Conservation (phyloP, 2,888 invertebrate species). For the Lordiphosa andalusiaca region DNA sequence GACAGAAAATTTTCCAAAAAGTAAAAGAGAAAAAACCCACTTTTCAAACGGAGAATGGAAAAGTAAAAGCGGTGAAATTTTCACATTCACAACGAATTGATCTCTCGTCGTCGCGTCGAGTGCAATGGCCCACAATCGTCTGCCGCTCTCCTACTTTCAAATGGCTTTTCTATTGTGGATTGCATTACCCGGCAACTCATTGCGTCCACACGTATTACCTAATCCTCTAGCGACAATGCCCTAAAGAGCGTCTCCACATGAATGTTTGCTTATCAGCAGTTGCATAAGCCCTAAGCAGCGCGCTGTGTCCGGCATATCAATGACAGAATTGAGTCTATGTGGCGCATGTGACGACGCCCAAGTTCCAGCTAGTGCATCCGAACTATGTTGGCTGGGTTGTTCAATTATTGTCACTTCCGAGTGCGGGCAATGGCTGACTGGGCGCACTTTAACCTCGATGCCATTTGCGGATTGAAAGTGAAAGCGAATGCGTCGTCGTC, state of each 20-base stretch:
- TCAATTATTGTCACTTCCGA: slow-evolving; percentile 68
- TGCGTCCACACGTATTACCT: slow-evolving; percentile 44
- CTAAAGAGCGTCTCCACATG: slow-evolving; percentile 3
- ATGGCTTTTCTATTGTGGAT: slow-evolving; percentile 37
- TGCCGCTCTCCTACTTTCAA: slow-evolving; percentile 47
- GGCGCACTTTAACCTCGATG: slow-evolving; percentile 58
- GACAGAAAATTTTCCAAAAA: slow-evolving; percentile 43
- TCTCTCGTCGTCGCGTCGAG: slow-evolving; percentile 54
- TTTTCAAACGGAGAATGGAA: slow-evolving; percentile 43
- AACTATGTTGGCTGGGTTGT: slow-evolving; percentile 33
- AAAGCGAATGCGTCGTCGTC: slow-evolving; percentile 40
- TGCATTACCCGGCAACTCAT: slow-evolving; percentile 30
- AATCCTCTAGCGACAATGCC: slow-evolving; percentile 30
- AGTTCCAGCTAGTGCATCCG: background rate
- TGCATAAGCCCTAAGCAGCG: slow-evolving; percentile 30
- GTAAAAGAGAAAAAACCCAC: slow-evolving; percentile 20
- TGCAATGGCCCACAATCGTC: slow-evolving; percentile 48
- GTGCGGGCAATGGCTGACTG: slow-evolving; percentile 26
- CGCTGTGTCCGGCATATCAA: slow-evolving; percentile 59
- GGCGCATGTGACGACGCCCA: slow-evolving; percentile 25
- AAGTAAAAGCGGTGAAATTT: slow-evolving; percentile 72
- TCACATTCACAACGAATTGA: slow-evolving; percentile 68
- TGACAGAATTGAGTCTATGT: slow-evolving; percentile 44
- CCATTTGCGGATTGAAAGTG: slow-evolving; percentile 40
- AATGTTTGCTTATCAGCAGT: slow-evolving; percentile 29